phyloP scores from a whole-genome alignment of 2,797 vertebrate species.

The Karalla daura region DNA sequence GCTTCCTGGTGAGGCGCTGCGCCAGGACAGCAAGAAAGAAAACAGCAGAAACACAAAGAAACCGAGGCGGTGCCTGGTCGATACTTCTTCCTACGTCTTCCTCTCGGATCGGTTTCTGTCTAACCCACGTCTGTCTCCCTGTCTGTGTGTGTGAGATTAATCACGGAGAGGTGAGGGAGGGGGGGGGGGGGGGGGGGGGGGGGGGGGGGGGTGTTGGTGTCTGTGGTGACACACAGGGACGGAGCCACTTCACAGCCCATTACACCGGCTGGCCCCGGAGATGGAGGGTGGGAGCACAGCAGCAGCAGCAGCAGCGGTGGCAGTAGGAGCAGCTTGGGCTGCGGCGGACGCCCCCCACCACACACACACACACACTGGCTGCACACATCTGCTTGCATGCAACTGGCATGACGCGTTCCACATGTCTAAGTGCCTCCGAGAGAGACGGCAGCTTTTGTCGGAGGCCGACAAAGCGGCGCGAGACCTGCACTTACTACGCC shows the following conservation, averaged over 20 bases:
- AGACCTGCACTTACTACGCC: conserved; percentile 1
- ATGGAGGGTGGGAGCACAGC: conserved; percentile 45
- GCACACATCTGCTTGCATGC: no score
- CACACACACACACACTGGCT: not conserved
- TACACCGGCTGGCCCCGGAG: conserved; percentile 53
- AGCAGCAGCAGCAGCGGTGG: no score
- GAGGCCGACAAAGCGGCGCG: no score
- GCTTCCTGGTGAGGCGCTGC: conserved; percentile 12
- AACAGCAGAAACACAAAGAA: no score
- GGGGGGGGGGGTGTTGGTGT: conserved; percentile 18
- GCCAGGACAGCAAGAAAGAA: conserved; percentile 8
- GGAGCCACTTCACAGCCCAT: conserved; percentile 74
- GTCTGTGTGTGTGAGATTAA: conserved; percentile 59
- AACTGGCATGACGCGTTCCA: no score
- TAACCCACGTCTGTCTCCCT: conserved; percentile 26
- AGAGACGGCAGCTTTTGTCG: no score
- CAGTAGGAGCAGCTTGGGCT: no score
- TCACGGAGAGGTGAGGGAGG: no score
- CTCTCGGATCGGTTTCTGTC: conserved; percentile 34
- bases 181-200: conserved; percentile 15
- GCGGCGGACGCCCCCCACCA: no score
- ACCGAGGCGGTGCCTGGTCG: conserved; percentile 24
- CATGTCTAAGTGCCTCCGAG: no score
- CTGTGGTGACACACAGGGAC: conserved; percentile 63
- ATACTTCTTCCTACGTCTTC: conserved; percentile 26